Evolutionary conservation across 2,888 invertebrate genomes (phyloP), one percentile per base, ranked within the genome.

Genomic region (Muscina levida): DNA sequence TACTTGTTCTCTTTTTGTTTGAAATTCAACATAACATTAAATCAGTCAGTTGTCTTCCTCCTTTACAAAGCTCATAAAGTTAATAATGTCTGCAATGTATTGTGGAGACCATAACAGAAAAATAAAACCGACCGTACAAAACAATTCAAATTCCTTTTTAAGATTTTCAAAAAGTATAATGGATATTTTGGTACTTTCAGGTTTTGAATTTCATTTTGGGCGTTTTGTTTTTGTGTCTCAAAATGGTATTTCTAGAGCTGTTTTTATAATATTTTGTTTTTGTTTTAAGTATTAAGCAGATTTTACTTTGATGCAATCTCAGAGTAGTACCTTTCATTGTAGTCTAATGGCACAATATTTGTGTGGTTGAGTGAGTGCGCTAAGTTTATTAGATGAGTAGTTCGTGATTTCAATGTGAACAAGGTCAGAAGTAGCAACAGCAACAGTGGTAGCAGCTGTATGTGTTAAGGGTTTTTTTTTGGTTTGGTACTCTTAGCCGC

Each of bases 401-500:
- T 77, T 77, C 77, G 74, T 81, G 80, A 71, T 71, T 72, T 72
- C 67, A 73, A 74, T 68, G 80, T 81, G 73, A 77, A 81, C 67
- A 81, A 77, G 80, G 80, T 77, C 80, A 77, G 57, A 48, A n/a
- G n/a, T n/a, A n/a, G n/a, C n/a, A n/a, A n/a, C n/a, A n/a, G n/a
- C n/a, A n/a, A n/a, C n/a, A n/a, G n/a, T n/a, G n/a, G n/a, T n/a
- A n/a, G n/a, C n/a, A n/a, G n/a, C n/a, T 24, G 31, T 42, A 42
- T 31, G 57, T 77, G 42, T 53, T 70, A 24, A 11, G 19, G 26
- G 62, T 74, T 11, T 66, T n/a, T 17, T 17, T n/a, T n/a, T 37
- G 37, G n/a, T n/a, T 59, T 26, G 46, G 39, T 56, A 53, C 31
- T 68, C 44, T 46, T 17, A 8, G 17, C 26, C 26, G 37, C 37